Conservation (phyloP, 2,113 vertebrate genomes). For the Entomyzon cyanotis region DNA sequence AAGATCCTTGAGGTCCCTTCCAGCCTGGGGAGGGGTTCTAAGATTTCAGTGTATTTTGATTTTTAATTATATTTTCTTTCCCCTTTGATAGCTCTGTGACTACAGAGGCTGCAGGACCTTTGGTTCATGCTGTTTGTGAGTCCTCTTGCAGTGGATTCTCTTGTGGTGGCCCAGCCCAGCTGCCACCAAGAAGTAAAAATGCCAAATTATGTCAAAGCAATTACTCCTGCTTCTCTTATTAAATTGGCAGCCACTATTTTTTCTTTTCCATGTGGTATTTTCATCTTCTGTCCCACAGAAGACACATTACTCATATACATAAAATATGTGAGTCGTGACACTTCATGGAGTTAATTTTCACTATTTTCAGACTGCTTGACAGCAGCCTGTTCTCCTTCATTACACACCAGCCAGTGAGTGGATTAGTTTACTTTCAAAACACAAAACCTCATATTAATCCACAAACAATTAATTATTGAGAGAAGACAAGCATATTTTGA, state of each 20-base stretch:
- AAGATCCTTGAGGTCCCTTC: neutral
- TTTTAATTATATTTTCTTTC: neutral
- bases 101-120: neutral
- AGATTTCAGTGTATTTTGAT: neutral
- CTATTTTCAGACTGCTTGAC: conserved; percentile 40
- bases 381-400: conserved; percentile 49
- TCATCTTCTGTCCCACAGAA: conserved; percentile 19
- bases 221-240: neutral
- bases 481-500: conserved; percentile 44
- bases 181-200: neutral
- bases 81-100: neutral
- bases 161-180: neutral
- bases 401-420: conserved; percentile 2
- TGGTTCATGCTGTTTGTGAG: neutral
- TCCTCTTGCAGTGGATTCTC: neutral
- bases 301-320: conserved; percentile 20
- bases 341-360: conserved; percentile 52
- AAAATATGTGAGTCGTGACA: conserved; percentile 36
- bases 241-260: conserved; percentile 1
- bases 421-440: conserved; percentile 50
- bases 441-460: conserved; percentile 32
- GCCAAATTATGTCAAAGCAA: neutral
- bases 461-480: conserved; percentile 46
- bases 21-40: neutral
- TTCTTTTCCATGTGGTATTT: conserved; percentile 6